Percentiles rank a stretch among this genome's conserved stretches.
phyloP scores from a whole-genome alignment of 2,888 invertebrate genomes.

The Agrochola lota region DNA sequence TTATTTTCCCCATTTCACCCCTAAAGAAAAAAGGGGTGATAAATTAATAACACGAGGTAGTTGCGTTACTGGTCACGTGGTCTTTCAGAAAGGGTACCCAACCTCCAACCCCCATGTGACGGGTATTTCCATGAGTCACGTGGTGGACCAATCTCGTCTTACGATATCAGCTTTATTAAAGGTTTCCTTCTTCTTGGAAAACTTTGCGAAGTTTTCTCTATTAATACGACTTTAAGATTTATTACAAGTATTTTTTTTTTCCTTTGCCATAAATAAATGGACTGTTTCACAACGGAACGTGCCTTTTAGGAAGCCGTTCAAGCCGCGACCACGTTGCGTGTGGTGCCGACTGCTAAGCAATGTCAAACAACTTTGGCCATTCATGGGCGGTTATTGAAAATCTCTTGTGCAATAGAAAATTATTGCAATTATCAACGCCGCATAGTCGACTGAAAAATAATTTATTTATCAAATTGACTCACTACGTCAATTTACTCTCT shows the following conservation, averaged over 20 bases:
- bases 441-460: background rate
- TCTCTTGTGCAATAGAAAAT: background rate
- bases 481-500: background rate
- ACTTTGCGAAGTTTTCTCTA: too few relatives aligned
- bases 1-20: background rate
- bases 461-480: background rate
- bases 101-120: background rate
- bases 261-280: background rate
- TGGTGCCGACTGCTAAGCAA: background rate
- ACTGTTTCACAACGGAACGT: background rate
- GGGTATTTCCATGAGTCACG: conserved; percentile 19
- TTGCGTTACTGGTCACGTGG: conserved; percentile 44
- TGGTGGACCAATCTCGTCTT: conserved; percentile 14
- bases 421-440: background rate
- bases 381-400: background rate
- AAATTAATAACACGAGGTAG: conserved; percentile 5
- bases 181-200: background rate
- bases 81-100: background rate
- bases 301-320: background rate
- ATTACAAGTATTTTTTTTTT: background rate
- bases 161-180: background rate
- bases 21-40: background rate
- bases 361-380: background rate
- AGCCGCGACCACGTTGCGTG: background rate
- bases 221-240: background rate